These are phyloP conservation scores for Auanema freiburgensis DNA, from an alignment of 2,888 invertebrate species.

Conservation along the genomic window DNA sequence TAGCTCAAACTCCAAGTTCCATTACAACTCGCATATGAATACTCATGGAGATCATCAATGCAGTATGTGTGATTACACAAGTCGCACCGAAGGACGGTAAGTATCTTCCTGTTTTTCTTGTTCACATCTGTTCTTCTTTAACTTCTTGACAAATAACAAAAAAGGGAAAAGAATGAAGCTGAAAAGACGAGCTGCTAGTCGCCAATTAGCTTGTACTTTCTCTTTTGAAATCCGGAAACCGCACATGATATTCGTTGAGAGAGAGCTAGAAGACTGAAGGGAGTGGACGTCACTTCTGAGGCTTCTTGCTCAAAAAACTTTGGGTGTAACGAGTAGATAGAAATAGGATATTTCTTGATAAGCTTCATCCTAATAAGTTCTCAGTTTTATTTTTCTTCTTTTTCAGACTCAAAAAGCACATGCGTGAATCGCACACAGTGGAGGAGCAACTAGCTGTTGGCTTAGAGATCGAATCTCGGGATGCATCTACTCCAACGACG, in stretches of 20 bases:
- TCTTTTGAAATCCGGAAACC: too few species aligned
- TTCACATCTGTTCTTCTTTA: background rate
- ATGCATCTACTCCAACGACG: conserved; percentile 19
- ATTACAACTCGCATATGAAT: conserved; percentile 71
- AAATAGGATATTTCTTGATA: background rate
- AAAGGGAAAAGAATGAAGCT: too few species aligned
- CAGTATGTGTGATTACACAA: conserved; percentile 70
- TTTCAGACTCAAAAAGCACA: conserved; percentile 68
- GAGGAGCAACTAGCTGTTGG: conserved; percentile 64
- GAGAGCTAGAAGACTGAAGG: too few species aligned
- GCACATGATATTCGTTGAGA: too few species aligned
- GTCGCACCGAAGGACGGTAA: conserved; percentile 63
- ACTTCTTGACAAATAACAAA: background rate
- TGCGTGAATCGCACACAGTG: conserved; percentile 68
- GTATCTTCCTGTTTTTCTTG: conserved; percentile 5
- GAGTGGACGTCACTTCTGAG: too few species aligned
- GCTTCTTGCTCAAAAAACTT: too few species aligned
- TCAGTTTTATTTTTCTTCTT: conserved; percentile 1
- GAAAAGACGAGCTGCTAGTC: too few species aligned
- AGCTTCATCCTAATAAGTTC: background rate
- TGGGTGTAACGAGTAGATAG: too few species aligned
- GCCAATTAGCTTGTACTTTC: too few species aligned
- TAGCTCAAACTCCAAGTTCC: conserved; percentile 66
- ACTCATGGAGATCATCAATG: conserved; percentile 70
- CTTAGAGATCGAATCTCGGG: conserved; percentile 45